Percentiles rank a stretch among this genome's conserved stretches.
These are phyloP conservation scores for Acropora tenuis DNA, from an alignment of 64 coral and sea anemone genomes.

Conservation along the genomic window DNA sequence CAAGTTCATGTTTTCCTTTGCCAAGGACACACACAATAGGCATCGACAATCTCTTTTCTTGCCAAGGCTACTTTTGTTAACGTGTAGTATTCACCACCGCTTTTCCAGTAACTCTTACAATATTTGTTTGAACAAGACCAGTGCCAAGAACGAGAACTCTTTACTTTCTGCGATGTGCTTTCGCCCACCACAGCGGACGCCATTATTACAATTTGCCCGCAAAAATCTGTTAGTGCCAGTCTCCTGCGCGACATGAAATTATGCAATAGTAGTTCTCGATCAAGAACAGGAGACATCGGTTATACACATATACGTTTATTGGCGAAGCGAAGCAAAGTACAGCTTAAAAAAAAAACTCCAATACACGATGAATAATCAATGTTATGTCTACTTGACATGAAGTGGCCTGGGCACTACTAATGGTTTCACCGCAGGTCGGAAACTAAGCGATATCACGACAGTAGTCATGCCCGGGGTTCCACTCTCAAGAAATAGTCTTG, in stretches of 20 bases:
- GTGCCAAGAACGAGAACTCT: not conserved
- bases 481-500: no score
- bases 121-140: slow-evolving; percentile 1
- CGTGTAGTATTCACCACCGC: not conserved
- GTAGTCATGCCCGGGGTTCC: no score
- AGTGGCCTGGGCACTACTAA: no score
- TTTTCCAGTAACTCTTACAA: not conserved
- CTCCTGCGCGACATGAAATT: slow-evolving; percentile 51
- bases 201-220: slow-evolving; percentile 30
- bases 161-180: not conserved
- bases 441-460: no score
- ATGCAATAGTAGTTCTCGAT: not conserved
- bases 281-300: no score
- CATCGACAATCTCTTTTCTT: not conserved
- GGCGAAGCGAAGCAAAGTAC: no score
- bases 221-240: slow-evolving; percentile 67
- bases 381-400: no score
- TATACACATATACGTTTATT: no score
- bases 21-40: not conserved
- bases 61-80: not conserved
- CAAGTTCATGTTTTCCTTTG: not conserved
- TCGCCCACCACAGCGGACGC: not conserved
- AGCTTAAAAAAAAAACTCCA: no score
- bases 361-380: no score
- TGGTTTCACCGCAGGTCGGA: no score